A percentile compares a stretch with the other conserved stretches of the same genome.
These are phyloP conservation scores for Danaus melanippus DNA, from an alignment of 1,140 invertebrate genomes.

Conservation along the genomic window DNA sequence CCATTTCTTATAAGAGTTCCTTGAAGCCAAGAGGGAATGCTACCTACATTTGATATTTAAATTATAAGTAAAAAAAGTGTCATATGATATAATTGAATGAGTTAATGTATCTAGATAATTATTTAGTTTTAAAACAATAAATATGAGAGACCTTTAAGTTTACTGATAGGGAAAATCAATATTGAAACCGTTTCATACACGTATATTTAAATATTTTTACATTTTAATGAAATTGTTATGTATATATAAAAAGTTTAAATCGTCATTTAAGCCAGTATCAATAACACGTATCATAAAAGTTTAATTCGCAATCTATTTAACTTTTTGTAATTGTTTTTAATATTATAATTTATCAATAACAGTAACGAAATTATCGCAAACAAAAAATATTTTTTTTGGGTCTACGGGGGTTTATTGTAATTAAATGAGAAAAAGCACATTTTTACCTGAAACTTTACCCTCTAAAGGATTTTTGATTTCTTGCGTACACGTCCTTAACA, in stretches of 20 bases:
- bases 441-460: constrained; percentile 73
- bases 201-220: too few relatives aligned
- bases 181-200: too few relatives aligned
- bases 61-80: constrained; percentile 1
- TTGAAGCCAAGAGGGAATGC: constrained; percentile 84
- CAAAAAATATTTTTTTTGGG: neutral
- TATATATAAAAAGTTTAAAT: too few relatives aligned
- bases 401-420: neutral
- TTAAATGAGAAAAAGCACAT: neutral
- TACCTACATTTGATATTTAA: constrained; percentile 55
- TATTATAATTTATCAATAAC: too few relatives aligned
- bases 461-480: constrained; percentile 79
- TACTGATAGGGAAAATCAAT: too few relatives aligned
- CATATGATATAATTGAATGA: neutral
- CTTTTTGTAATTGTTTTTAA: too few relatives aligned
- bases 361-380: too few relatives aligned
- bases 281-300: too few relatives aligned
- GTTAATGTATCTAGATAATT: neutral
- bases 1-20: constrained; percentile 87
- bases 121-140: neutral
- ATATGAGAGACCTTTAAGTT: too few relatives aligned
- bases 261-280: too few relatives aligned
- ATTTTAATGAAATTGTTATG: too few relatives aligned
- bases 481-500: constrained; percentile 82
- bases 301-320: too few relatives aligned